phyloP scores from a whole-genome alignment of 2,888 invertebrate species.

The Choreutis nemorana region DNA sequence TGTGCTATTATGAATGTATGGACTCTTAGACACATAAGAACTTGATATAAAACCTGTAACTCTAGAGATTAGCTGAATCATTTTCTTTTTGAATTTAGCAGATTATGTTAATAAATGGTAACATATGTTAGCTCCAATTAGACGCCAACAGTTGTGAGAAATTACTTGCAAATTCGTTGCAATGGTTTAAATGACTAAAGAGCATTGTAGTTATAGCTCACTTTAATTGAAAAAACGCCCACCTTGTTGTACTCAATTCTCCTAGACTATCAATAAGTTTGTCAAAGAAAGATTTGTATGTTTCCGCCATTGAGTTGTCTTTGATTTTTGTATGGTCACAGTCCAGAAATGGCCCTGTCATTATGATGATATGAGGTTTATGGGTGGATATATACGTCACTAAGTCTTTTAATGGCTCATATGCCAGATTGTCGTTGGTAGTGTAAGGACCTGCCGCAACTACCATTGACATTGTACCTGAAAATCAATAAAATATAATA shows the following conservation, averaged over 20 bases:
- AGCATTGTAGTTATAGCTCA: no score
- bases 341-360: constrained; percentile 89
- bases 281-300: constrained; percentile 79
- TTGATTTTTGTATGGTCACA: constrained; percentile 70
- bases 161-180: no score
- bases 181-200: no score
- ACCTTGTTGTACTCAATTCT: constrained; percentile 66
- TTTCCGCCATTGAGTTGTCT: constrained; percentile 69
- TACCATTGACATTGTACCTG: constrained; percentile 71
- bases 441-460: constrained; percentile 88
- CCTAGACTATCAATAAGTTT: constrained; percentile 72
- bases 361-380: constrained; percentile 80
- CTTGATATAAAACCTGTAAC: constrained; percentile 3
- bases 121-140: no score
- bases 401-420: constrained; percentile 84
- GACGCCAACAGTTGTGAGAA: no score
- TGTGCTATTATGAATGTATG: background rate
- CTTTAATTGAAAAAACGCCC: constrained; percentile 11
- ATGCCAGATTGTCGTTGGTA: constrained; percentile 75
- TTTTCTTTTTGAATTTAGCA: no score
- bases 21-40: constrained; percentile 1
- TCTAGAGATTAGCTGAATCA: no score
- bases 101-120: no score
- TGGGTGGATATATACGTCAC: constrained; percentile 71
- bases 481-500: constrained; percentile 5